Percentiles rank a stretch among this genome's conserved stretches.
Evolutionary conservation across 1,140 invertebrate species (phyloP).

Genomic region (Lucilia sericata): DNA sequence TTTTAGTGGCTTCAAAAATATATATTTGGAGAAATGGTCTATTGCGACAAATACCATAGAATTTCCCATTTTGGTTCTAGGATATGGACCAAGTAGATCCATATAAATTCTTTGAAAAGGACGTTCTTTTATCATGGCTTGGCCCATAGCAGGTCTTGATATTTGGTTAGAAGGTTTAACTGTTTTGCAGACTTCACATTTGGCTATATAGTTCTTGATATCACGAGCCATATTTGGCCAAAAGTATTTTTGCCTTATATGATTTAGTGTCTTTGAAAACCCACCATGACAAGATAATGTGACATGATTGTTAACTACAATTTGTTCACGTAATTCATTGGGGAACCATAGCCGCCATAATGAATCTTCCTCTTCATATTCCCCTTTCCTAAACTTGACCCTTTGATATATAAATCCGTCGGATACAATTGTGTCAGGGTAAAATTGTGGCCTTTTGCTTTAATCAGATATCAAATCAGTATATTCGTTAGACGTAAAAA

Average conservation of each 20-base stretch:
- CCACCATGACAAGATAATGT: not conserved
- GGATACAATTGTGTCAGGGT: not conserved
- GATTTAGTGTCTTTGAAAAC: not conserved
- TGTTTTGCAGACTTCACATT: constrained; percentile 8
- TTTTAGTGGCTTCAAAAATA: no score
- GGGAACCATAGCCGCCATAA: constrained; percentile 26
- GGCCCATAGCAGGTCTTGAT: not conserved
- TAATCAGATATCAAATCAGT: not conserved
- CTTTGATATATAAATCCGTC: constrained; percentile 11
- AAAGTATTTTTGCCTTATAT: constrained; percentile 17
- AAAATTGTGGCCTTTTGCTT: not conserved
- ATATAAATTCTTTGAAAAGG: constrained; percentile 3
- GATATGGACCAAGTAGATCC: not conserved
- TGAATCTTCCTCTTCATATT: not conserved
- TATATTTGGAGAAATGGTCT: no score
- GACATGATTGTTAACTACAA: not conserved
- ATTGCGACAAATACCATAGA: not conserved
- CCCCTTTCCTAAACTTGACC: not conserved
- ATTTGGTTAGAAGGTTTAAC: constrained; percentile 25
- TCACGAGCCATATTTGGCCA: not conserved
- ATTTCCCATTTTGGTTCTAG: not conserved
- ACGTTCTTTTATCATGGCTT: not conserved
- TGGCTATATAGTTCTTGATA: not conserved
- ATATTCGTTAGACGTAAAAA: not conserved
- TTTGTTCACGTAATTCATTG: not conserved